These are phyloP conservation scores for Drosophila nigritarsus DNA, from an alignment of 2,888 invertebrate genomes.

Conservation along the genomic window DNA sequence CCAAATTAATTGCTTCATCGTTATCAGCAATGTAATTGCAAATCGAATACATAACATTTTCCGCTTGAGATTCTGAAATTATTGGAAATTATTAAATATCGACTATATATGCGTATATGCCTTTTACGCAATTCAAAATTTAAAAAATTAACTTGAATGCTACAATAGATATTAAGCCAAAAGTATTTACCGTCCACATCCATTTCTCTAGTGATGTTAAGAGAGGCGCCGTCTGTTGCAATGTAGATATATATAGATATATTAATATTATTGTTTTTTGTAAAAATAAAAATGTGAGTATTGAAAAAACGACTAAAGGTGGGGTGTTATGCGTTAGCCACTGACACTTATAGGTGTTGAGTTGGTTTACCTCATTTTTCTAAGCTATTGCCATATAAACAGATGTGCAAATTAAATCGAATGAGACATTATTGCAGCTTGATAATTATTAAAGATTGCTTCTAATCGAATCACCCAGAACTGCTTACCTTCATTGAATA, in stretches of 20 bases:
- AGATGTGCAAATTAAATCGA: constrained; percentile 52
- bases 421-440: constrained; percentile 42
- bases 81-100: background rate
- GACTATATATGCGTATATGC: background rate
- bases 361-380: constrained; percentile 82
- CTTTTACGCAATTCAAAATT: background rate
- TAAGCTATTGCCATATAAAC: constrained; percentile 85
- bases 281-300: background rate
- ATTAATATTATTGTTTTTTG: background rate
- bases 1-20: constrained; percentile 94
- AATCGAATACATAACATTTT: constrained; percentile 92
- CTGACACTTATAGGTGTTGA: constrained; percentile 64
- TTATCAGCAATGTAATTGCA: constrained; percentile 94
- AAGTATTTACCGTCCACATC: constrained; percentile 86
- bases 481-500: constrained; percentile 86
- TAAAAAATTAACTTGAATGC: background rate
- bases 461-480: background rate
- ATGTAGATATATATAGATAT: constrained; percentile 18
- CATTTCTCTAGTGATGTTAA: constrained; percentile 90
- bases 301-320: constrained; percentile 18
- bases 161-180: background rate
- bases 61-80: constrained; percentile 86
- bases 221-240: constrained; percentile 89
- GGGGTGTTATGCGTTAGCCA: constrained; percentile 72
- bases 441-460: constrained; percentile 5